phyloP scores from a whole-genome alignment of 2,113 vertebrate genomes.

The Dendropsophus ebraccatus region DNA sequence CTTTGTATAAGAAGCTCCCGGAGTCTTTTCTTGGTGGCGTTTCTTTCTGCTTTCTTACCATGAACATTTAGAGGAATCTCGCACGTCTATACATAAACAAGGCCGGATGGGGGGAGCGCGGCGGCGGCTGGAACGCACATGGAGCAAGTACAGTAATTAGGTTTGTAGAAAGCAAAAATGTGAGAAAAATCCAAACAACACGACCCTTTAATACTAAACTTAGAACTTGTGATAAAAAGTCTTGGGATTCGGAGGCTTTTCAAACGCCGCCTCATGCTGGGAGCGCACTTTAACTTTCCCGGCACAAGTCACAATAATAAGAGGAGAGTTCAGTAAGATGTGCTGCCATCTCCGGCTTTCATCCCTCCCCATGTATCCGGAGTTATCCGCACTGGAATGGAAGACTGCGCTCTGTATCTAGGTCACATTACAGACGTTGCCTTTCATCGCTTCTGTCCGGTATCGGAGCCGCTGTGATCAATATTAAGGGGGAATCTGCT shows the following conservation, averaged over 20 bases:
- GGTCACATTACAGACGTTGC: constrained; percentile 26
- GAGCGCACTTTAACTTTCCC: background rate
- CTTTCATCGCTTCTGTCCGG: constrained; percentile 3
- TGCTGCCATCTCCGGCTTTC: background rate
- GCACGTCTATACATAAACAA: background rate
- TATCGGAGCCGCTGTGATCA: background rate
- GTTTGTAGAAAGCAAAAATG: background rate
- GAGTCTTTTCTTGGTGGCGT: background rate
- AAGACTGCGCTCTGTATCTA: background rate
- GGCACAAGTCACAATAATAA: background rate
- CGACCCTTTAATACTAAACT: constrained; percentile 4
- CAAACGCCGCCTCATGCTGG: background rate
- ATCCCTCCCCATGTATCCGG: constrained; percentile 15
- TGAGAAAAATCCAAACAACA: background rate
- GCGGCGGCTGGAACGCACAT: background rate
- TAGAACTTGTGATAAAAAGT: constrained; percentile 19
- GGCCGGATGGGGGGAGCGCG: background rate
- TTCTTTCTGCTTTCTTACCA: background rate
- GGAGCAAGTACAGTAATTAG: background rate
- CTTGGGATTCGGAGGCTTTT: background rate
- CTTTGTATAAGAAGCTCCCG: background rate
- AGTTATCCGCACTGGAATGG: background rate
- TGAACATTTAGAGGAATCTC: background rate
- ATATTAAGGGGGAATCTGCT: background rate
- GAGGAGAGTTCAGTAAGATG: constrained; percentile 7